These are phyloP conservation scores for Limnodromus scolopaceus DNA, from an alignment of 2,797 vertebrate species.

Conservation along the genomic window DNA sequence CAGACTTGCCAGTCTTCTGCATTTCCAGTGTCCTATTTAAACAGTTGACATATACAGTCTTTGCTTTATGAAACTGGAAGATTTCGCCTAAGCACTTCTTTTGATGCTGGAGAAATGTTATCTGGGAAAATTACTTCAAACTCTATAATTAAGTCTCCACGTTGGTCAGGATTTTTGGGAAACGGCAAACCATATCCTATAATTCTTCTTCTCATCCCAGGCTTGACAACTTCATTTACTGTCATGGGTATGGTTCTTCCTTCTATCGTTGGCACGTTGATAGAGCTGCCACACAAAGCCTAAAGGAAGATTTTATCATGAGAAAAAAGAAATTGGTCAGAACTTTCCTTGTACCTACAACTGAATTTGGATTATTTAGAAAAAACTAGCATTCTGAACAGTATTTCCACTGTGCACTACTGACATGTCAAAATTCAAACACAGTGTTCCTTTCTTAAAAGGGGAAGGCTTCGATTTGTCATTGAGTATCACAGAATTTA, in stretches of 20 bases:
- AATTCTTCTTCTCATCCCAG: constrained; percentile 95
- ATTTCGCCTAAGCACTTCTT: constrained; percentile 96
- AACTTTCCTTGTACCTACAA: background rate
- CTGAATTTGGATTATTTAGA: background rate
- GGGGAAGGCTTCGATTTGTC: background rate
- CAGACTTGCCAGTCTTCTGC: constrained; percentile 75
- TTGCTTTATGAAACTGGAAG: constrained; percentile 87
- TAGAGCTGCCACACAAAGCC: constrained; percentile 96
- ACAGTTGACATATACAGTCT: constrained; percentile 59
- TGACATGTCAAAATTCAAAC: background rate
- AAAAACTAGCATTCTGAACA: background rate
- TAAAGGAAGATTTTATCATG: constrained; percentile 69
- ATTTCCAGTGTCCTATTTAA: constrained; percentile 79
- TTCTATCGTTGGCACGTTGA: constrained; percentile 96
- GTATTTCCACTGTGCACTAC: background rate
- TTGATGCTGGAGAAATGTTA: constrained; percentile 90
- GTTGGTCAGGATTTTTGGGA: constrained; percentile 95
- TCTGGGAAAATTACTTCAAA: constrained; percentile 98
- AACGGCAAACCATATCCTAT: constrained; percentile 94
- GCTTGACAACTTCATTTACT: constrained; percentile 96
- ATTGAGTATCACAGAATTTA: background rate
- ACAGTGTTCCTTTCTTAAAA: background rate
- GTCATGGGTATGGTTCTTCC: constrained; percentile 96
- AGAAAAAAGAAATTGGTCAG: constrained; percentile 11
- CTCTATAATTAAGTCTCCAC: constrained; percentile 97